Evolutionary conservation across 2,113 vertebrate genomes (phyloP).

Genomic region (Megaceryle torquata): DNA sequence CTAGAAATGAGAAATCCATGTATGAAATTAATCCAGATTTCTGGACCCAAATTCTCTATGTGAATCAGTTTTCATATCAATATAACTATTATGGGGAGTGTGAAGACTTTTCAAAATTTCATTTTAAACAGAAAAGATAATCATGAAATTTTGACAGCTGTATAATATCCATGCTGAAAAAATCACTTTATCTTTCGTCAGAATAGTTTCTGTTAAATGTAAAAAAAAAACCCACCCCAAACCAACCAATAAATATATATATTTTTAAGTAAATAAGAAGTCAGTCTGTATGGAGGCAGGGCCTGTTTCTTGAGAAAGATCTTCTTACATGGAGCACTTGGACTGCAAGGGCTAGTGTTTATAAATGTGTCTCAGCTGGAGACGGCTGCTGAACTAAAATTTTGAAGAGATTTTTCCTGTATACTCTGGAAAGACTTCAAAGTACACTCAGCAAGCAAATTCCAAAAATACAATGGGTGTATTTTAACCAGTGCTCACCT

Average conservation of each 20-base stretch:
- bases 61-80: not conserved
- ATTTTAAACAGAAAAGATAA: not conserved
- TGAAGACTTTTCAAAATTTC: not conserved
- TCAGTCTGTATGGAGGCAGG: not conserved
- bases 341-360: not conserved
- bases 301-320: not conserved
- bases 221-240: fast-evolving
- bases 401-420: conserved; percentile 33
- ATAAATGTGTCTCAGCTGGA: conserved; percentile 17
- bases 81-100: not conserved
- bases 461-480: not conserved
- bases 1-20: not conserved
- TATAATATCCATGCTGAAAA: not conserved
- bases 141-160: not conserved
- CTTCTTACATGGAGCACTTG: not conserved
- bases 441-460: not conserved
- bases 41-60: not conserved
- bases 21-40: not conserved
- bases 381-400: conserved; percentile 7
- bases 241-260: not conserved
- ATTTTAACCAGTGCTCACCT: not conserved
- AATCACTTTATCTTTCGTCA: not conserved
- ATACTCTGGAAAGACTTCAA: conserved; percentile 31
- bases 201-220: not conserved
- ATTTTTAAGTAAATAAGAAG: not conserved